These are phyloP conservation scores for Callyntrura sp. DNA, from an alignment of 2,888 invertebrate species.

Conservation along the genomic window DNA sequence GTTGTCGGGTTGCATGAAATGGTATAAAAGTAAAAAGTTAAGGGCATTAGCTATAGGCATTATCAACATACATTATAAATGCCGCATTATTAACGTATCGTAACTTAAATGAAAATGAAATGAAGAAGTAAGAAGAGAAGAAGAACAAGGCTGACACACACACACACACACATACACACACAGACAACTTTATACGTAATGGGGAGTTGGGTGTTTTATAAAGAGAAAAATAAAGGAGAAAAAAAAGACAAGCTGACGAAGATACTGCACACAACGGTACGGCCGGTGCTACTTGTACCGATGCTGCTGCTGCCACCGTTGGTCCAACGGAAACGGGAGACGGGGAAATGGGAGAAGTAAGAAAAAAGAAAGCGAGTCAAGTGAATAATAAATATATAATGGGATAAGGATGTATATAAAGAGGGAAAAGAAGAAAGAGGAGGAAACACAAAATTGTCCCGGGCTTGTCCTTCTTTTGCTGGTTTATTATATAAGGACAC, in stretches of 20 bases:
- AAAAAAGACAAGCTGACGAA: conserved; percentile 30
- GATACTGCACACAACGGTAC: too few species aligned
- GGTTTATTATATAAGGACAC: conserved; percentile 33
- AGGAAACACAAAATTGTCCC: conserved; percentile 48
- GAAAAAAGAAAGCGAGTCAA: conserved; percentile 33
- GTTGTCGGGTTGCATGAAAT: too few species aligned
- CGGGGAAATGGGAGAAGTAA: background rate
- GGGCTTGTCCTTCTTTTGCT: background rate
- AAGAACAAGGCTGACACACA: too few species aligned
- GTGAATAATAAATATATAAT: conserved; percentile 65
- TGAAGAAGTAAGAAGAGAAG: conserved; percentile 31
- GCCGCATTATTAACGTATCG: conserved; percentile 51
- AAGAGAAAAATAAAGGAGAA: too few species aligned
- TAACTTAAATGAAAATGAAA: conserved; percentile 49
- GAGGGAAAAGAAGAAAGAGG: background rate
- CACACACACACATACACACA: too few species aligned
- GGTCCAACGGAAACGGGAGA: conserved; percentile 2
- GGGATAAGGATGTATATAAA: conserved; percentile 45
- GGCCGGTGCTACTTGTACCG: too few species aligned
- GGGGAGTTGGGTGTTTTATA: too few species aligned
- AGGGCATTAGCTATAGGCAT: background rate
- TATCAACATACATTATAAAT: conserved; percentile 40
- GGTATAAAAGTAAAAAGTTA: conserved; percentile 1
- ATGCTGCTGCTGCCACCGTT: too few species aligned
- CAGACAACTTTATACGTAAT: conserved; percentile 30